phyloP scores from a whole-genome alignment of 2,888 invertebrate genomes.

The Oxytorus armatus region DNA sequence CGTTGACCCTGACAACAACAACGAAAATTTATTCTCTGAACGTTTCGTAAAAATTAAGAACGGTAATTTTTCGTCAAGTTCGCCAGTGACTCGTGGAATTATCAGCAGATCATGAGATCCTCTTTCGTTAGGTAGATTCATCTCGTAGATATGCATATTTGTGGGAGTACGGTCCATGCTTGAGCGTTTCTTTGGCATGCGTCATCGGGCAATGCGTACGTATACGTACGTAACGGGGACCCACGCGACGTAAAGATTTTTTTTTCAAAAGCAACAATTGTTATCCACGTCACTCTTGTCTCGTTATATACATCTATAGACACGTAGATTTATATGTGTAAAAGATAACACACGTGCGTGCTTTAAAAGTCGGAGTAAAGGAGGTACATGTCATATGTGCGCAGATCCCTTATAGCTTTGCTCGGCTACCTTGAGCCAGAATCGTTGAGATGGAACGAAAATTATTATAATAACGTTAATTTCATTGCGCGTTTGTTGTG shows the following conservation, averaged over 20 bases:
- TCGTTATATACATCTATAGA: not conserved
- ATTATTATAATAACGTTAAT: conserved; percentile 76
- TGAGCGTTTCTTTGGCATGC: conserved; percentile 23
- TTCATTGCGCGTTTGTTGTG: conserved; percentile 67
- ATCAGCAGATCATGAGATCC: conserved; percentile 30
- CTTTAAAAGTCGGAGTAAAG: conserved; percentile 35
- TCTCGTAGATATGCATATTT: conserved; percentile 15
- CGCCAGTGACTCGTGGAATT: not conserved
- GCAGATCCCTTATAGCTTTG: conserved; percentile 59
- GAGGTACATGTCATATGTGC: conserved; percentile 58
- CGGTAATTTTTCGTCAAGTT: not conserved
- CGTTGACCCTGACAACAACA: too few species aligned
- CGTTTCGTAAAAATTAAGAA: not conserved
- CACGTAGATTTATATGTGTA: conserved; percentile 2
- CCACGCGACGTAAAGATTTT: conserved; percentile 9
- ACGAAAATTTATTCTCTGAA: too few species aligned
- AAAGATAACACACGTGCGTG: conserved; percentile 23
- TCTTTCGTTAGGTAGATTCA: not conserved
- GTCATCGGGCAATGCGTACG: conserved; percentile 42
- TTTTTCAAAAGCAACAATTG: conserved; percentile 44
- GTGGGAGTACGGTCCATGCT: not conserved
- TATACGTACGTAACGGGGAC: conserved; percentile 29
- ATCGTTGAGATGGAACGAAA: conserved; percentile 81
- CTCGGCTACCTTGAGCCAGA: conserved; percentile 82
- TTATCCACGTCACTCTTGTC: conserved; percentile 44